phyloP scores from a whole-genome alignment of 2,797 vertebrate species.

The Malacoctenus gilli region DNA sequence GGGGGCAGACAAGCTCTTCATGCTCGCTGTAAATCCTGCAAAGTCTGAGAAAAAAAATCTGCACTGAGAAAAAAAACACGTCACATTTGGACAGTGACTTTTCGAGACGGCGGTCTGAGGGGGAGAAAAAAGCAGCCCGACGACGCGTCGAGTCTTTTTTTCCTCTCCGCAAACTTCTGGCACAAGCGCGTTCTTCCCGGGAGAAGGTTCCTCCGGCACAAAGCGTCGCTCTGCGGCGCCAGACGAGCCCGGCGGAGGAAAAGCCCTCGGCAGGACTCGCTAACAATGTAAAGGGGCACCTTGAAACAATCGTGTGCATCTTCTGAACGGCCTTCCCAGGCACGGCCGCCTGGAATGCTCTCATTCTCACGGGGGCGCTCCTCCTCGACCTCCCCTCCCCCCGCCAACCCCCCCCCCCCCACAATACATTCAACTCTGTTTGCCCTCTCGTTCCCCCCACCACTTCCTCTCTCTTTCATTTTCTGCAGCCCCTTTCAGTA shows the following conservation, averaged over 20 bases:
- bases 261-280: constrained; percentile 43
- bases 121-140: too few species aligned
- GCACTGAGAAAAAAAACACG: not conserved
- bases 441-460: constrained; percentile 56
- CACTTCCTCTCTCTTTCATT: constrained; percentile 76
- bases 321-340: constrained; percentile 63
- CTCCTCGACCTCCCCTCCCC: constrained; percentile 49
- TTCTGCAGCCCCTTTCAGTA: constrained; percentile 67
- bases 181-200: too few species aligned
- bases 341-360: constrained; percentile 61
- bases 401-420: constrained; percentile 5
- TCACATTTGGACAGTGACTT: too few species aligned
- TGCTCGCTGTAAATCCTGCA: constrained; percentile 33
- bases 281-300: constrained; percentile 57
- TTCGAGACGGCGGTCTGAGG: too few species aligned
- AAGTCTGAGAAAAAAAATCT: constrained; percentile 3
- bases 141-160: too few species aligned
- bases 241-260: constrained; percentile 20
- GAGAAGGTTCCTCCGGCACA: constrained; percentile 47
- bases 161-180: too few species aligned
- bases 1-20: constrained; percentile 53
- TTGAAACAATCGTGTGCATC: constrained; percentile 72
- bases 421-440: constrained; percentile 61
- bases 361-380: constrained; percentile 64
- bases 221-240: constrained; percentile 20